Conservation (phyloP, 92 coral and sea anemone genomes). For the Chrysogorgia sp. region DNA sequence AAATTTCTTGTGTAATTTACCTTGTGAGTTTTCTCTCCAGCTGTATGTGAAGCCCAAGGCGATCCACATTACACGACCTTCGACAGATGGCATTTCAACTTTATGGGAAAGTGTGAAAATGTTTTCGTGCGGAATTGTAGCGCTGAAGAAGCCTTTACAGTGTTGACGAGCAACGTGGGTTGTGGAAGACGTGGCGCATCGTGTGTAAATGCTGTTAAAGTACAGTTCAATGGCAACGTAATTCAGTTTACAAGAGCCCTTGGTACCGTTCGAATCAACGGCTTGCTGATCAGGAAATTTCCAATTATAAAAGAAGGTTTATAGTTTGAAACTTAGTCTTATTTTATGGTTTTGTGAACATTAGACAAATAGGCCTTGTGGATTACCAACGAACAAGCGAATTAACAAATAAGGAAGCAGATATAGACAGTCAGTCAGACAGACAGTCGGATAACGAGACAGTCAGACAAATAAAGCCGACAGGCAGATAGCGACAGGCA, state of each 20-base stretch:
- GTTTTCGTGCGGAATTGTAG: constrained; percentile 17
- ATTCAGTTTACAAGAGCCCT: constrained; percentile 1
- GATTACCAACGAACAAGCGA: too few relatives aligned
- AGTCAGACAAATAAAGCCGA: too few relatives aligned
- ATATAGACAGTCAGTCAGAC: too few relatives aligned
- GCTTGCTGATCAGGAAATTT: background rate
- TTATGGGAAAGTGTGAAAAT: constrained; percentile 30
- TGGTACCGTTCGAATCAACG: constrained; percentile 8
- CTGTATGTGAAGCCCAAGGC: background rate
- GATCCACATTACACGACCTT: constrained; percentile 25
- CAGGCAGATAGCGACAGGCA: too few relatives aligned
- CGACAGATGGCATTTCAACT: constrained; percentile 3
- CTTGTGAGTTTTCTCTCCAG: background rate
- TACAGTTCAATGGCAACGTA: background rate
- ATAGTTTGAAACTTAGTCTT: background rate
- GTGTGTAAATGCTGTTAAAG: background rate
- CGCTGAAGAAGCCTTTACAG: background rate
- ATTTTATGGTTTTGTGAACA: too few relatives aligned
- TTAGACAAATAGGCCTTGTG: too few relatives aligned
- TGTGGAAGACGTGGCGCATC: constrained; percentile 5
- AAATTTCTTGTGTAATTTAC: too few relatives aligned
- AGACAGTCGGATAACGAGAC: too few relatives aligned
- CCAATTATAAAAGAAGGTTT: constrained; percentile 20
- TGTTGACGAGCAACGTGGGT: background rate
- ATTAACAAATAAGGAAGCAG: too few relatives aligned